Percentiles rank a stretch among this genome's conserved stretches.
These are phyloP conservation scores for Ciconia boyciana DNA, from an alignment of 2,113 vertebrate species.

Conservation along the genomic window DNA sequence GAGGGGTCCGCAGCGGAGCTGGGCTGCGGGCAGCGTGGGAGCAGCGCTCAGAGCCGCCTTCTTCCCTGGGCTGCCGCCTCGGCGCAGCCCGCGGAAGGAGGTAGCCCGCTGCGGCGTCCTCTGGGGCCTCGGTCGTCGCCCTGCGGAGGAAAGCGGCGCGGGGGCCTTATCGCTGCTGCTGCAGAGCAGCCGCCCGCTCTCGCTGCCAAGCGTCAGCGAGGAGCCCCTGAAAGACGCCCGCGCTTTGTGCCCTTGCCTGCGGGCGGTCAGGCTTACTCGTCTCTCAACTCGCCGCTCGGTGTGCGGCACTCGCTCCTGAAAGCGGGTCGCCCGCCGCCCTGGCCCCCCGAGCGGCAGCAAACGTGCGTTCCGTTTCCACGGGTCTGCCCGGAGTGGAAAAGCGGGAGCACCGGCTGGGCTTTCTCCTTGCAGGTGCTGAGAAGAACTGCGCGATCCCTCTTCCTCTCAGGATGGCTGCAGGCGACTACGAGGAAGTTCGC, in stretches of 20 bases:
- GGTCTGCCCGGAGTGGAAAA: too few species aligned
- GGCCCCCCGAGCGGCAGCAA: too few species aligned
- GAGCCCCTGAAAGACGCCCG: too few species aligned
- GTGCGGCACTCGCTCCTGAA: neutral
- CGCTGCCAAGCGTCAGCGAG: neutral
- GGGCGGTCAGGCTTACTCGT: too few species aligned
- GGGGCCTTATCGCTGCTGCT: neutral
- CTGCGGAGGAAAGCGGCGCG: neutral
- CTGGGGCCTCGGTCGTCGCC: neutral
- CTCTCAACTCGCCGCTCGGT: neutral
- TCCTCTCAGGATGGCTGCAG: constrained; percentile 15
- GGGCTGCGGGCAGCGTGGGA: neutral
- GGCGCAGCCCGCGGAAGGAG: neutral
- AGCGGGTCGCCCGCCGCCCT: neutral
- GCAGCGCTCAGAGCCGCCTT: neutral
- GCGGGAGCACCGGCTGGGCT: rapidly evolving
- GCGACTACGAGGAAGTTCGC: constrained; percentile 72
- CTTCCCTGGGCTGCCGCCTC: neutral
- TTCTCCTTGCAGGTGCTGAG: neutral
- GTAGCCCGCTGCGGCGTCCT: neutral
- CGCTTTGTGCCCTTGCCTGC: neutral
- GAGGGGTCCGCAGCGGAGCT: neutral
- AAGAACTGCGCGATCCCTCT: rapidly evolving
- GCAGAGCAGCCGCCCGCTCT: neutral
- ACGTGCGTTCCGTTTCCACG: rapidly evolving